Percentiles rank a stretch among this genome's conserved stretches.
Conservation (phyloP, 2,797 vertebrate genomes). For the Characodon lateralis region DNA sequence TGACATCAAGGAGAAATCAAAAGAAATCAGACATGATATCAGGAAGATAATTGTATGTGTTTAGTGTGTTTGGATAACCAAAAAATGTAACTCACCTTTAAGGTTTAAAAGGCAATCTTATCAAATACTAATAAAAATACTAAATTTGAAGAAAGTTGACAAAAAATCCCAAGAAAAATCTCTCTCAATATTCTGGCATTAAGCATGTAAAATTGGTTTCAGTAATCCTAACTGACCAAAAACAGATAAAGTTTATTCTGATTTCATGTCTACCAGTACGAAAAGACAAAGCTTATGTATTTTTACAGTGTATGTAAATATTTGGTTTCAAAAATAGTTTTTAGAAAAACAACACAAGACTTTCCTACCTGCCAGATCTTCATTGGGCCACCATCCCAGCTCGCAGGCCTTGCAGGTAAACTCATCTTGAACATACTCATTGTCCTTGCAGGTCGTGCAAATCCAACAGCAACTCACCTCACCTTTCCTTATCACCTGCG, state of each 20-base stretch:
- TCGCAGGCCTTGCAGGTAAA: slow-evolving; percentile 98
- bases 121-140: neutral
- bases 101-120: neutral
- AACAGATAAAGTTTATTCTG: neutral
- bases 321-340: neutral
- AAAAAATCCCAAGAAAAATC: neutral
- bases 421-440: slow-evolving; percentile 95
- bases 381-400: slow-evolving; percentile 95
- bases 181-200: neutral
- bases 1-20: neutral
- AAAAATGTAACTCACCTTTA: neutral
- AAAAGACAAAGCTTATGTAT: neutral
- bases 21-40: neutral
- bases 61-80: neutral
- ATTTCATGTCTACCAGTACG: neutral
- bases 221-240: neutral
- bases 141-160: neutral
- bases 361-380: slow-evolving; percentile 88
- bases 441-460: slow-evolving; percentile 98
- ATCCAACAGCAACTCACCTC: slow-evolving; percentile 99
- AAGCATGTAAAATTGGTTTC: neutral
- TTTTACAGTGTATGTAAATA: neutral
- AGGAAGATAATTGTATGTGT: neutral
- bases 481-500: slow-evolving; percentile 96
- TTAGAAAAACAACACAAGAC: neutral